A percentile compares a stretch with the other conserved stretches of the same genome.
These are phyloP conservation scores for Perca flavescens DNA, from an alignment of 2,113 vertebrate species.

Conservation along the genomic window DNA sequence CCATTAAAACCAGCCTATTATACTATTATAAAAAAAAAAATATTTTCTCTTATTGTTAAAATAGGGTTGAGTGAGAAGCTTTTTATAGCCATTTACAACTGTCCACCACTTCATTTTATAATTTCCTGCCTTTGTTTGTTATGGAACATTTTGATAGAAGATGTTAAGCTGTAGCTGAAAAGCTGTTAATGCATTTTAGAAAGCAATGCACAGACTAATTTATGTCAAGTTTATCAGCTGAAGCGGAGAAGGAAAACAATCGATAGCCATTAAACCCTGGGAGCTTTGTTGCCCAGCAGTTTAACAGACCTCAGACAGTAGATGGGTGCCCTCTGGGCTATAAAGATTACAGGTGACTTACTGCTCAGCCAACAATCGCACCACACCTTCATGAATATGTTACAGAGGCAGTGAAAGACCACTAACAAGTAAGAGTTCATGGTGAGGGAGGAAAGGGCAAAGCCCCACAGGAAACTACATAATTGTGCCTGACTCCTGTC, in stretches of 20 bases:
- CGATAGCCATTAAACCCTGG: constrained; percentile 77
- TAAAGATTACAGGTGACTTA: constrained; percentile 82
- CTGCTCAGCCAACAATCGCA: constrained; percentile 52
- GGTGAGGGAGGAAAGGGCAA: constrained; percentile 29
- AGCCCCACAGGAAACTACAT: constrained; percentile 53
- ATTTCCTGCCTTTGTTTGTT: constrained; percentile 38
- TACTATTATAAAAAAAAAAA: background rate
- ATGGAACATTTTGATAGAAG: constrained; percentile 49
- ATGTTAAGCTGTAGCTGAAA: constrained; percentile 58
- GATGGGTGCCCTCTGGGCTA: constrained; percentile 69
- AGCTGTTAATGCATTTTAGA: constrained; percentile 69
- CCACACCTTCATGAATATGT: constrained; percentile 61
- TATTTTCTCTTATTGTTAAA: background rate
- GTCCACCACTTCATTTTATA: constrained; percentile 20
- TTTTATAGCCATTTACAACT: constrained; percentile 17
- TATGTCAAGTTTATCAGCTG: constrained; percentile 77
- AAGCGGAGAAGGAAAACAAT: constrained; percentile 75
- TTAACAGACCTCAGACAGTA: constrained; percentile 73
- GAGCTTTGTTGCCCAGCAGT: constrained; percentile 74
- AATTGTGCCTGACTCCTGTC: constrained; percentile 76
- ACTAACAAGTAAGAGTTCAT: constrained; percentile 59
- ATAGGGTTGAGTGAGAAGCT: background rate
- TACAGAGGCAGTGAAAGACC: constrained; percentile 16
- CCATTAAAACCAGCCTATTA: background rate
- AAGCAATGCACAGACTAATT: constrained; percentile 69